Evolutionary conservation across 2,113 vertebrate genomes (phyloP).

Genomic region (Tyto alba): DNA sequence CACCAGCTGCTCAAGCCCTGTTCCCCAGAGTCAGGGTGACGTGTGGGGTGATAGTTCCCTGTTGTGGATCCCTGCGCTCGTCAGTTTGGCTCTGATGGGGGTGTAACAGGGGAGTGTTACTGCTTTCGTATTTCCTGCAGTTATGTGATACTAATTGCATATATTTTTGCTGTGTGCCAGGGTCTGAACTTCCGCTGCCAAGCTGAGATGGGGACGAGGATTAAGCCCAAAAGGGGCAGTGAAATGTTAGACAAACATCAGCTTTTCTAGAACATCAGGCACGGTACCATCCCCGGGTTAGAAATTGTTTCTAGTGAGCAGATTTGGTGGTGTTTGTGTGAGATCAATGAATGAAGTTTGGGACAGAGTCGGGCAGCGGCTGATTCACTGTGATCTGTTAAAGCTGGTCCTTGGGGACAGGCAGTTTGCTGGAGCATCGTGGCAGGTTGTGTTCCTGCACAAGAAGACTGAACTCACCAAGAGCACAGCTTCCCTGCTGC

Average conservation of each 20-base stretch:
- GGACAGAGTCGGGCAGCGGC: not conserved
- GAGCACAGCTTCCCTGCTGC: not conserved
- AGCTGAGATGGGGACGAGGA: not conserved
- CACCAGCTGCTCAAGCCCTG: not conserved
- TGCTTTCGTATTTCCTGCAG: not conserved
- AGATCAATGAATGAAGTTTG: not conserved
- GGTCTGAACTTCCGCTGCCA: not conserved
- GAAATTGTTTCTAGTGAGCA: not conserved
- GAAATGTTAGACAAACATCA: not conserved
- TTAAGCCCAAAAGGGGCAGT: not conserved
- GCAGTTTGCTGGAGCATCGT: not conserved
- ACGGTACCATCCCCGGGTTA: not conserved
- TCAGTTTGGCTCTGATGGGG: accelerated
- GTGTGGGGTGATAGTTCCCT: accelerated
- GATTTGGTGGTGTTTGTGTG: not conserved
- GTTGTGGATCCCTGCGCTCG: accelerated
- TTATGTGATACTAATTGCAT: not conserved
- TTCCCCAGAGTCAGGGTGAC: not conserved
- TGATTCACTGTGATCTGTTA: accelerated
- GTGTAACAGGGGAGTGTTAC: not conserved
- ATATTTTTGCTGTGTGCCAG: no score
- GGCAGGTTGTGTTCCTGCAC: not conserved
- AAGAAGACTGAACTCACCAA: not conserved
- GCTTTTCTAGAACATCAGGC: not conserved
- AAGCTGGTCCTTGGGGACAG: not conserved